Evolutionary conservation across 2,113 vertebrate species (phyloP).

Genomic region (Bubo bubo): DNA sequence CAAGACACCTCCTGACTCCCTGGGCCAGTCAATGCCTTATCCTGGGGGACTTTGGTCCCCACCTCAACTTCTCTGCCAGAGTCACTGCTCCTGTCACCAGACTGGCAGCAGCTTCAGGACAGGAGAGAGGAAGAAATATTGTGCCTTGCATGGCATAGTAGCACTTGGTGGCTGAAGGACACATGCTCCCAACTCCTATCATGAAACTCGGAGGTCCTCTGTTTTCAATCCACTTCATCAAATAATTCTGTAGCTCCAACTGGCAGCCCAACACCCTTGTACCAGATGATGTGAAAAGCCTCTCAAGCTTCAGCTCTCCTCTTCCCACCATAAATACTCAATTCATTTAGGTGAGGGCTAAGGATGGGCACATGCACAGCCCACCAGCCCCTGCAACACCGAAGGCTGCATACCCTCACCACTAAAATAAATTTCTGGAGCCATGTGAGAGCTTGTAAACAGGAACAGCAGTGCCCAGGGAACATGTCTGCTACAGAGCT

Average conservation of each 20-base stretch:
- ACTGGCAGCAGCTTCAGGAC: fast-evolving
- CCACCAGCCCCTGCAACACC: not conserved
- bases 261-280: fast-evolving
- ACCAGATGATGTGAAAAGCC: not conserved
- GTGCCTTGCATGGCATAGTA: not conserved
- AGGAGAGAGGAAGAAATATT: not conserved
- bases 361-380: fast-evolving
- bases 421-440: not conserved
- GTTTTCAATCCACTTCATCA: not conserved
- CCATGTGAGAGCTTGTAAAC: not conserved
- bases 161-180: fast-evolving
- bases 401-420: fast-evolving
- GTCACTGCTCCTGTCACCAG: not conserved
- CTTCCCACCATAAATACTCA: not conserved
- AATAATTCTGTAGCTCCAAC: not conserved
- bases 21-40: not conserved
- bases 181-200: fast-evolving
- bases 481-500: not conserved
- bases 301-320: fast-evolving
- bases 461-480: not conserved
- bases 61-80: not conserved
- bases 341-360: not conserved
- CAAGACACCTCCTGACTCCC: fast-evolving
- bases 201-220: not conserved
- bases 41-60: not conserved